Conservation (phyloP, 2,888 invertebrate species). For the Lepeophtheirus nordmannii region DNA sequence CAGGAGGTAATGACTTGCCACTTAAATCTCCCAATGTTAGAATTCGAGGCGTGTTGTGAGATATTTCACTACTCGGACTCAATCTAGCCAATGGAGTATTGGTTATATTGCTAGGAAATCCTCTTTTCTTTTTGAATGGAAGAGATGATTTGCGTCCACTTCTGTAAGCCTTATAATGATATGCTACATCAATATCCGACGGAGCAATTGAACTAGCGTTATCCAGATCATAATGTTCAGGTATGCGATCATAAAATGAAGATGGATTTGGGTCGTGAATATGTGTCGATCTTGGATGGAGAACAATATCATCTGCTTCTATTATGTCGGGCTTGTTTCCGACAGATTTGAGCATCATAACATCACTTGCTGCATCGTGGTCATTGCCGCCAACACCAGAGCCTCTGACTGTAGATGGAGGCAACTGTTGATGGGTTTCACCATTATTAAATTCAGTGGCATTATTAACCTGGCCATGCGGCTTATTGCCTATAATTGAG, state of each 20-base stretch:
- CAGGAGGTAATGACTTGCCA: slow-evolving; percentile 76
- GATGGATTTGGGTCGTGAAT: slow-evolving; percentile 13
- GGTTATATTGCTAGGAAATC: slow-evolving; percentile 47
- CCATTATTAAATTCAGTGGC: slow-evolving; percentile 46
- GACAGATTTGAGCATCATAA: slow-evolving; percentile 5
- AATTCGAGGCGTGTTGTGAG: slow-evolving; percentile 76
- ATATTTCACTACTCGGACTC: slow-evolving; percentile 79
- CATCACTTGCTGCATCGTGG: slow-evolving; percentile 32
- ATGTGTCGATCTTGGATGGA: slow-evolving; percentile 32
- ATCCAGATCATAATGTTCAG: slow-evolving; percentile 88
- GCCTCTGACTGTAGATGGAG: slow-evolving; percentile 25
- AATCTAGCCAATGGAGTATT: slow-evolving; percentile 76
- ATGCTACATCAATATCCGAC: slow-evolving; percentile 88
- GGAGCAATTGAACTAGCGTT: slow-evolving; percentile 95
- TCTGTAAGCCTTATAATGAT: slow-evolving; percentile 82
- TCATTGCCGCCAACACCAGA: slow-evolving; percentile 29
- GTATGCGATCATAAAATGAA: slow-evolving; percentile 32
- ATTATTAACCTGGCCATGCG: slow-evolving; percentile 37
- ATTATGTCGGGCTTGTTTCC: slow-evolving; percentile 13
- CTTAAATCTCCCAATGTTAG: slow-evolving; percentile 84
- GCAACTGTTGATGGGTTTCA: slow-evolving; percentile 41
- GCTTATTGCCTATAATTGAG: slow-evolving; percentile 45
- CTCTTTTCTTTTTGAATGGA: slow-evolving; percentile 25
- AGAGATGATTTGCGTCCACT: slow-evolving; percentile 31
- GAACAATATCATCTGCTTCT: neutral